Base-by-base conservation (phyloP, 2,797 vertebrate species). In the Epinephelus malabaricus region DNA sequence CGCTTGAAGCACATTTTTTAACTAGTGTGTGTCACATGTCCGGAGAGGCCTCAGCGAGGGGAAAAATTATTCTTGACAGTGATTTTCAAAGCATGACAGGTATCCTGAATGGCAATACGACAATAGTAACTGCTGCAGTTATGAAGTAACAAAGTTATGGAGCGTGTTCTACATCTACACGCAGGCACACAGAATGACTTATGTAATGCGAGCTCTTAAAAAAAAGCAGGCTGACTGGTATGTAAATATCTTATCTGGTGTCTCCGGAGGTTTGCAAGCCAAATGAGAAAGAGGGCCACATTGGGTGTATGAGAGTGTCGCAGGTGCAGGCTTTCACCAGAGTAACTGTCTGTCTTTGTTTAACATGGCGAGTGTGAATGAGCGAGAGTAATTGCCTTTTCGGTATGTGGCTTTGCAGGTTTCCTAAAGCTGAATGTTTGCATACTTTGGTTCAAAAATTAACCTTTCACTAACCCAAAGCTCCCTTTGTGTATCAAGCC, bases 161-260 rank as follows among this genome's bases (percentile, higher is more conserved):
- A 76, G 84, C 56, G 34, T 86, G 60, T 53, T 74, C 17, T 62
- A 47, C 47, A 64, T 73, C 27, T 73, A 49, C 46, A 79, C 73
- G 53, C 69, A 85, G 76, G 21, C 55, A 76, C 63, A 79, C 73
- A 81, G 60, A 80, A 60, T 85, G 40, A 73, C 67, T 89, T 90
- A 61, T 25, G 55, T 84, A 92, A 93, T 80, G 47, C 65, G 49
- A 81, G 58, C 80, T 84, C 72, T 90, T 78, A 71, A 69, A 84
- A 23, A 86, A 85, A 85, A 34, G 65, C 65, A 63, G 76, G 19
- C 73, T 68, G 77, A 80, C 86, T 79, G 76, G 76, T 91, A 91
- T 93, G 91, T 88, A 93, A 93, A 93, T 92, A 80, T 80, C 82
- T 90, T 89, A 91, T 93, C 88, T 88, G 53, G 45, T 85, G 73